Base-by-base conservation (phyloP, 2,797 vertebrate species). In the Allochrocebus solatus region DNA sequence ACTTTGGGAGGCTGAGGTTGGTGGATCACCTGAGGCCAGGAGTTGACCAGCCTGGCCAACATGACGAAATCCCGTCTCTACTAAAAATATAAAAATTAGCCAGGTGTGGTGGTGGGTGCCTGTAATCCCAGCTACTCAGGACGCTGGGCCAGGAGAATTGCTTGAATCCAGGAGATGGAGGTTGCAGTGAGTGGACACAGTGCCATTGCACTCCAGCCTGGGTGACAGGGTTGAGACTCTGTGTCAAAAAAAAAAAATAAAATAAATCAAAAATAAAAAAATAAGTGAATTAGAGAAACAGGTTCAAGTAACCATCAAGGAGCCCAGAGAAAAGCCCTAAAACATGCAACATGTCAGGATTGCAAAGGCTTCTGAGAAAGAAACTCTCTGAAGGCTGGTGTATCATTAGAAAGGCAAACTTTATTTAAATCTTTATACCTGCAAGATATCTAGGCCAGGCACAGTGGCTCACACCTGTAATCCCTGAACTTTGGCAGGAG, bases 371-470 rank as follows among this genome's bases (percentile, higher is more conserved):
- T n/a, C 39, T 12, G 16, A n/a, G 39, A 16, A 78, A 12, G 13
- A 21, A 21, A 12, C 9, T 43, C 10, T 83, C 75, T 12, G 48
- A 90, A 30, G 30, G 80, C 91, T 67, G 10, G 10, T 30, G 41
- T 4, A 12, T 28, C 64, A 67, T 48, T 8, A 78, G 21, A 91
- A 74, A 93, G 78, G 22, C 30, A 96, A 61, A 50, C 14, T 21
- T 92, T 48, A 86, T n/a, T 89, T 86, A 72, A 87, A 88, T 80
- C 55, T 59, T 48, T 78, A 80, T 4, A 8, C 22, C 57, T 89
- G 75, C 9, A 9, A 84, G 57, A 61, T 46, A 85, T 36, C 50
- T 76, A 93, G 53, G 53, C 53, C 8, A 22, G 21, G 53, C 21
- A 22, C 8, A 22, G 21, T 22, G 21, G 53, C 53, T 55, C 53